A percentile compares a stretch with the other conserved stretches of the same genome.
phyloP scores from a whole-genome alignment of 2,888 invertebrate genomes.

The Sturmia bella region DNA sequence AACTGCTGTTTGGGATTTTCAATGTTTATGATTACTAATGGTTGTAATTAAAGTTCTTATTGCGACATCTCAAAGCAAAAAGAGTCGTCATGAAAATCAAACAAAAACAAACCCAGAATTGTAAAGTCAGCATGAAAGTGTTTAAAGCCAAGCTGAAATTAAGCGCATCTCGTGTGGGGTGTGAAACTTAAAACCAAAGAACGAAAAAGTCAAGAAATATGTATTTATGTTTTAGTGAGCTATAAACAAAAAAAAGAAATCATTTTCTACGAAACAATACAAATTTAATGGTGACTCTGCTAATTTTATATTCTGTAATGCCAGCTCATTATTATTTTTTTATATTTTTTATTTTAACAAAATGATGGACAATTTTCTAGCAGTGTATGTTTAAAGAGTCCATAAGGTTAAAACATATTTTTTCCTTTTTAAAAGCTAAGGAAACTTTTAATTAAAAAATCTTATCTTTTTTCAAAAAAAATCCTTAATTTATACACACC shows the following conservation, averaged over 20 bases:
- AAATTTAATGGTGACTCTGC: no score
- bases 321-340: no score
- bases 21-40: slow-evolving; percentile 28
- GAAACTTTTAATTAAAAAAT: no score
- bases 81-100: slow-evolving; percentile 31
- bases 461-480: no score
- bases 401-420: no score
- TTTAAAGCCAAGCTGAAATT: slow-evolving; percentile 24
- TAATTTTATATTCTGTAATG: no score
- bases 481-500: no score
- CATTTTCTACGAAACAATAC: no score
- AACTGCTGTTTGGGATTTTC: slow-evolving; percentile 5
- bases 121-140: slow-evolving; percentile 33
- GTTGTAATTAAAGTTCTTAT: slow-evolving; percentile 11
- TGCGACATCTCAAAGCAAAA: slow-evolving; percentile 3
- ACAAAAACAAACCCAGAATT: slow-evolving; percentile 5
- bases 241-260: slow-evolving; percentile 28
- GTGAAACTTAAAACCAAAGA: slow-evolving; percentile 18
- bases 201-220: not conserved
- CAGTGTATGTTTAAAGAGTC: no score
- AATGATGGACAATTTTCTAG: no score
- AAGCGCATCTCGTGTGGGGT: slow-evolving; percentile 43
- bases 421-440: no score
- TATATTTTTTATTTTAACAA: no score
- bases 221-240: slow-evolving; percentile 11